Conservation (phyloP, 2,113 vertebrate genomes). For the Hemichromis elongatus region DNA sequence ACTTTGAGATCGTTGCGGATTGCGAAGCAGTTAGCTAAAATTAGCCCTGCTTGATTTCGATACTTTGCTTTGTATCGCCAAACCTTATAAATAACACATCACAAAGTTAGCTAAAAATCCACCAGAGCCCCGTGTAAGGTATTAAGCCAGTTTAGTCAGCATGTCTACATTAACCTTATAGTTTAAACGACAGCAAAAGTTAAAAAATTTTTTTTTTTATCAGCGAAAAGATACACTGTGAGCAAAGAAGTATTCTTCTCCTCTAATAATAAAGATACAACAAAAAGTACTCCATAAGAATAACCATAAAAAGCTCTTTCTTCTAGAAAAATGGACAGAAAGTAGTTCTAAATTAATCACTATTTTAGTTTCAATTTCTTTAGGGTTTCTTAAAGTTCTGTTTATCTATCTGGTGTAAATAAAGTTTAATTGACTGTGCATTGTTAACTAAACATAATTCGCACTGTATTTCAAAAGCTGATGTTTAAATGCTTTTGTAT, state of each 20-base stretch:
- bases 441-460: background rate
- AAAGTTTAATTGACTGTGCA: background rate
- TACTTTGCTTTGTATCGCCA: background rate
- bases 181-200: background rate
- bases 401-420: background rate
- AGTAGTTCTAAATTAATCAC: background rate
- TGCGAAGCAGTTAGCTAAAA: background rate
- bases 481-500: background rate
- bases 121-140: background rate
- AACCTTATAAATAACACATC: background rate
- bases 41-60: background rate
- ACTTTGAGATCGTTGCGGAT: background rate
- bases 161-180: background rate
- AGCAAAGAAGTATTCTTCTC: background rate
- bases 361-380: background rate
- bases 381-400: background rate
- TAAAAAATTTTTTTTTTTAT: background rate
- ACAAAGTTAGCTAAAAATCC: background rate
- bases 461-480: background rate
- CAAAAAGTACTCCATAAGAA: background rate
- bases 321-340: background rate
- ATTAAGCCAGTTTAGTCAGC: background rate
- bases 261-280: background rate
- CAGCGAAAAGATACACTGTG: background rate
- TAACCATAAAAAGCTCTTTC: background rate